Evolutionary conservation across 2,797 vertebrate species (phyloP).

Genomic region (Cygnus olor): DNA sequence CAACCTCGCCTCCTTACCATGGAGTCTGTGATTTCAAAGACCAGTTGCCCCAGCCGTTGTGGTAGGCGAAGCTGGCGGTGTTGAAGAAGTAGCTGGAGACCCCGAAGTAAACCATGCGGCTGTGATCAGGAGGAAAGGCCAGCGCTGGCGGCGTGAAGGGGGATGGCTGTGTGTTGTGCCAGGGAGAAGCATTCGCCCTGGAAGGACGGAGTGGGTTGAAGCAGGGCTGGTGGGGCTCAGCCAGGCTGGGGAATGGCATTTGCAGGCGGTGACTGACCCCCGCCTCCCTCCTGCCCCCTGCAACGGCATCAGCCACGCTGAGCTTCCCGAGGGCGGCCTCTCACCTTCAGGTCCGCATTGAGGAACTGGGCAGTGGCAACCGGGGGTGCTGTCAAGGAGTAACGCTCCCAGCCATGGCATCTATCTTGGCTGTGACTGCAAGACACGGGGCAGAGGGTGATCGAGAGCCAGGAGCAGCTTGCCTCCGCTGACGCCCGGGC

Average conservation of each 20-base stretch:
- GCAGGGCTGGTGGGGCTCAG: neutral
- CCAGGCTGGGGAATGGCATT: neutral
- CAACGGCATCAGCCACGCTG: neutral
- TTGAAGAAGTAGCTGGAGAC: slow-evolving; percentile 79
- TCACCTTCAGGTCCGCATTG: slow-evolving; percentile 75
- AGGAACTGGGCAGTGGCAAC: neutral
- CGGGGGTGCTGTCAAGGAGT: slow-evolving; percentile 72
- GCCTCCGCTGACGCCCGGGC: neutral
- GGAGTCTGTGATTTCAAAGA: slow-evolving; percentile 70
- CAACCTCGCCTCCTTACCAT: slow-evolving; percentile 38
- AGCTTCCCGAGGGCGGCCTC: neutral
- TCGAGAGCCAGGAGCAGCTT: neutral
- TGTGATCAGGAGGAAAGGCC: slow-evolving; percentile 55
- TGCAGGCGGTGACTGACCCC: neutral
- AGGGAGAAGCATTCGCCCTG: slow-evolving; percentile 78
- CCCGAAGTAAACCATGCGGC: slow-evolving; percentile 78
- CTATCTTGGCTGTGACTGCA: slow-evolving; percentile 73
- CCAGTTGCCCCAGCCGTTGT: slow-evolving; percentile 30
- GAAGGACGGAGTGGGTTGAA: neutral
- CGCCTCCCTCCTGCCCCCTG: neutral
- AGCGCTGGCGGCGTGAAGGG: slow-evolving; percentile 45
- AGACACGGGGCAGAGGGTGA: neutral
- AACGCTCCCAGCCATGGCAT: slow-evolving; percentile 49
- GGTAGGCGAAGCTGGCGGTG: slow-evolving; percentile 68
- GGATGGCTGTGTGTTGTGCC: neutral